phyloP scores from a whole-genome alignment of 2,113 vertebrate species.

The Hystrix cristata region DNA sequence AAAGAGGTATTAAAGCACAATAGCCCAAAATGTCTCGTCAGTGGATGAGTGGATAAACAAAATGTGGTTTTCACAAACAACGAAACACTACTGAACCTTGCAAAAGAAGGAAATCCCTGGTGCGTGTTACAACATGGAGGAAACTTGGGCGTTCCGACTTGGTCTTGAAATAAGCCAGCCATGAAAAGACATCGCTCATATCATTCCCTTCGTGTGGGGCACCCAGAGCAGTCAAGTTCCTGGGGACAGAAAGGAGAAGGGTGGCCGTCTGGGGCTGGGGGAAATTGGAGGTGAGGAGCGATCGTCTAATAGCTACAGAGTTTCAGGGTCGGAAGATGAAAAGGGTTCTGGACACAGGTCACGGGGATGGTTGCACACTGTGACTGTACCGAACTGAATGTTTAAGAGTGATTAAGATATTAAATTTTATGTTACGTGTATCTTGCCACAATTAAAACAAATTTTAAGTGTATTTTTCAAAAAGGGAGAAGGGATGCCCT shows the following conservation, averaged over 20 bases:
- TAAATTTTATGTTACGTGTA: not conserved
- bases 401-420: not conserved
- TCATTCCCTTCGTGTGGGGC: not conserved
- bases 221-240: not conserved
- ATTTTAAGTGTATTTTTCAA: not conserved
- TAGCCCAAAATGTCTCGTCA: not conserved
- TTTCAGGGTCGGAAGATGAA: not conserved
- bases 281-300: fast-evolving
- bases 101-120: not conserved
- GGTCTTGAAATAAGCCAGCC: not conserved
- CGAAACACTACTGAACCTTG: not conserved
- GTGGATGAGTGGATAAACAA: not conserved
- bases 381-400: not conserved
- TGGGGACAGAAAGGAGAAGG: not conserved
- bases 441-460: not conserved
- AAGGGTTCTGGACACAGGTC: not conserved
- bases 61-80: not conserved
- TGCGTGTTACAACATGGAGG: too few relatives aligned
- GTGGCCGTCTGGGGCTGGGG: not conserved
- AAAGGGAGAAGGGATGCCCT: not conserved
- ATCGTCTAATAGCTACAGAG: fast-evolving
- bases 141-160: not conserved
- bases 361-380: too few relatives aligned
- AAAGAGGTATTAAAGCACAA: not conserved
- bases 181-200: not conserved